phyloP scores from a whole-genome alignment of 1,140 invertebrate genomes.

The Sipha flava region DNA sequence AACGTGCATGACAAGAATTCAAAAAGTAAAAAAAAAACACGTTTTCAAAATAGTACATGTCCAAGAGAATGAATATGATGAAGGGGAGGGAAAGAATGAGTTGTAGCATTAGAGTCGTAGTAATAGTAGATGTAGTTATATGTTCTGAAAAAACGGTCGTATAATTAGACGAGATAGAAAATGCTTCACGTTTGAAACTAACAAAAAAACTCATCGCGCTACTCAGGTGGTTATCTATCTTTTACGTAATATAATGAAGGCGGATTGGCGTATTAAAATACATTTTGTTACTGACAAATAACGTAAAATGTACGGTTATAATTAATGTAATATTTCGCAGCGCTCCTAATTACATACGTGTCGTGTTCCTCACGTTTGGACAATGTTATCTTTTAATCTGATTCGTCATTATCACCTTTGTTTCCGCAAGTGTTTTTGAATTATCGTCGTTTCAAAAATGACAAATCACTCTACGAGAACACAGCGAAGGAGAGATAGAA shows the following conservation, averaged over 20 bases:
- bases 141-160: not conserved
- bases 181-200: not conserved
- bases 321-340: not conserved
- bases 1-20: not conserved
- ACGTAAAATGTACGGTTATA: not conserved
- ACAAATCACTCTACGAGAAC: not conserved
- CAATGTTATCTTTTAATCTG: not conserved
- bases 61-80: not conserved
- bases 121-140: not conserved
- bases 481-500: too few species aligned
- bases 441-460: not conserved
- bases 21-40: not conserved
- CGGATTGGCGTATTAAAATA: not conserved
- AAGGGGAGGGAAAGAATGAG: not conserved
- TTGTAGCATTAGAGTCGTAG: not conserved
- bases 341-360: not conserved
- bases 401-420: not conserved
- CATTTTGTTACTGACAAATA: not conserved
- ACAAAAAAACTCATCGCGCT: not conserved
- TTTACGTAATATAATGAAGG: not conserved
- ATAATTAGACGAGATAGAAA: not conserved
- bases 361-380: not conserved
- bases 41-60: not conserved
- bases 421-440: not conserved
- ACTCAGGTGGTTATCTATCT: not conserved